Evolutionary conservation across 64 coral and sea anemone species (phyloP).

Genomic region (Acropora tenuis): DNA sequence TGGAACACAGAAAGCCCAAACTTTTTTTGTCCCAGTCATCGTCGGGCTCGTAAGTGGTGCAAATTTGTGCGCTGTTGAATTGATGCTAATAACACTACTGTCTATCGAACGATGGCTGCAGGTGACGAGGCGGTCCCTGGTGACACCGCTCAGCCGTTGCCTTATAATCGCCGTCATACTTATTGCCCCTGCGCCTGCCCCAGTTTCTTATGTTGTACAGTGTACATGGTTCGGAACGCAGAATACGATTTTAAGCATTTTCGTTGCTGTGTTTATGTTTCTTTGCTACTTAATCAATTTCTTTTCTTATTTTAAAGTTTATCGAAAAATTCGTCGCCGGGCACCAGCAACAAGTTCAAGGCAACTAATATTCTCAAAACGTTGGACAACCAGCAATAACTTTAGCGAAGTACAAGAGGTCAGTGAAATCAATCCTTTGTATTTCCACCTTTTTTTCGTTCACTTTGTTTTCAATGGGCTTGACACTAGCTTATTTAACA

Average conservation of each 20-base stretch:
- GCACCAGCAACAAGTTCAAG: conserved; percentile 3
- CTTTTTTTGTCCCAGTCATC: not conserved
- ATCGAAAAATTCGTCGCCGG: not conserved
- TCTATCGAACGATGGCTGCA: conserved; percentile 28
- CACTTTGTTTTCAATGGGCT: too few relatives aligned
- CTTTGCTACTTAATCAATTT: not conserved
- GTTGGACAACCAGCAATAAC: too few relatives aligned
- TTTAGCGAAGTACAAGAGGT: too few relatives aligned
- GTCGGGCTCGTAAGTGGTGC: not conserved
- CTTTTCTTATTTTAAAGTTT: conserved; percentile 9
- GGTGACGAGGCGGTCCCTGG: not conserved
- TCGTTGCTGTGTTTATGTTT: not conserved
- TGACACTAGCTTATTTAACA: too few relatives aligned
- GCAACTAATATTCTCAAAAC: too few relatives aligned
- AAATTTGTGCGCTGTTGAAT: not conserved
- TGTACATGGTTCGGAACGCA: not conserved
- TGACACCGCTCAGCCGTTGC: not conserved
- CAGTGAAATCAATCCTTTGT: not conserved
- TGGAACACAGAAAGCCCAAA: not conserved
- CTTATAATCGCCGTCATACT: not conserved
- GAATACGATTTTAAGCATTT: too few relatives aligned
- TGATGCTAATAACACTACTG: not conserved
- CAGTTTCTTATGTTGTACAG: not conserved
- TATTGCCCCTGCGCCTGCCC: not conserved
- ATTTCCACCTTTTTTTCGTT: not conserved